These are phyloP conservation scores for Hippocampus comes DNA, from an alignment of 2,113 vertebrate genomes.

Conservation along the genomic window DNA sequence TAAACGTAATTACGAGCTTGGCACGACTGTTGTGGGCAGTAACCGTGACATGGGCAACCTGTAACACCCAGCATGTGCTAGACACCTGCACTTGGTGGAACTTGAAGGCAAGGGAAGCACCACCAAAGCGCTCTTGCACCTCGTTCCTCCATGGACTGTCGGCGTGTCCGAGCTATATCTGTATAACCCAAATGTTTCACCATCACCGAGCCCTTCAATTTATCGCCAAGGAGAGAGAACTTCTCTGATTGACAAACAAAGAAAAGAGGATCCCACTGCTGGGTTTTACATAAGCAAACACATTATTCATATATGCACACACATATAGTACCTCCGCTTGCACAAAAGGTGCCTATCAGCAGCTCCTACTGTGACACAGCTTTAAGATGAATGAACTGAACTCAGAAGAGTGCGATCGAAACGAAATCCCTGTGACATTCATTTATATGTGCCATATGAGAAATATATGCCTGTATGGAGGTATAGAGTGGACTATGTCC, in stretches of 20 bases:
- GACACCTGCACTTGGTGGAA: conserved; percentile 41
- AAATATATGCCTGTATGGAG: conserved; percentile 33
- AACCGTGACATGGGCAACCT: conserved; percentile 41
- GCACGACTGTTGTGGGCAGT: conserved; percentile 46
- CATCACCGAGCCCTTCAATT: conserved; percentile 32
- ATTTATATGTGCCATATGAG: conserved; percentile 35
- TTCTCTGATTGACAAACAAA: conserved; percentile 57
- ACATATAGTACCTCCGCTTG: conserved; percentile 5
- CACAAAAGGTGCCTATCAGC: conserved; percentile 17
- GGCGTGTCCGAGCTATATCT: conserved; percentile 22
- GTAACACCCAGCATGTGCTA: conserved; percentile 36
- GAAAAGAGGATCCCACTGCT: conserved; percentile 44
- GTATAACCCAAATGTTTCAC: conserved; percentile 43
- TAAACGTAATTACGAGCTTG: conserved; percentile 68
- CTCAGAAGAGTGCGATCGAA: conserved; percentile 47
- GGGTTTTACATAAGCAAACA: conserved; percentile 45
- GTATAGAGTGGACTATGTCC: conserved; percentile 1
- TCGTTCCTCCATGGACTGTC: conserved; percentile 42
- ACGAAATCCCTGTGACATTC: conserved; percentile 58
- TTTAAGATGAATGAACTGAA: conserved; percentile 53
- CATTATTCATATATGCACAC: conserved; percentile 40
- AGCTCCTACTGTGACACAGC: conserved; percentile 38
- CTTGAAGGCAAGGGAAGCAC: conserved; percentile 24
- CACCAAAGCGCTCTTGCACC: conserved; percentile 34
- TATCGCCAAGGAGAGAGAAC: conserved; percentile 41